Percentiles rank a stretch among this genome's conserved stretches.
Evolutionary conservation across 2,888 invertebrate genomes (phyloP).

Genomic region (Leptinotarsa rubiginosa): DNA sequence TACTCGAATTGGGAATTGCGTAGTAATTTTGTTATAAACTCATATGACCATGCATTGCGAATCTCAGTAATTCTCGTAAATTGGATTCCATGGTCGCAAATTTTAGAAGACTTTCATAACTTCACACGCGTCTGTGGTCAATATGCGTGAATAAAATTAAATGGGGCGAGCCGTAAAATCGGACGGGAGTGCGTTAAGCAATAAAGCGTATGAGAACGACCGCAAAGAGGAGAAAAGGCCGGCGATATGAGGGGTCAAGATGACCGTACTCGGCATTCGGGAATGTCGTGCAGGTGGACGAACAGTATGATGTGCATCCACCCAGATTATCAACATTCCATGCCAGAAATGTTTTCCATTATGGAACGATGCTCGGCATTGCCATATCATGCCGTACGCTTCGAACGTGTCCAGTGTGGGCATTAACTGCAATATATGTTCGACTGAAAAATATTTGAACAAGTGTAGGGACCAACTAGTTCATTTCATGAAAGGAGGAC

Average conservation of each 20-base stretch:
- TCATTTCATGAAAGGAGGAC: not conserved
- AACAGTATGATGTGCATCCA: conserved; percentile 44
- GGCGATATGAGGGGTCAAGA: conserved; percentile 57
- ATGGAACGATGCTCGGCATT: conserved; percentile 57
- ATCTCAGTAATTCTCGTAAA: conserved; percentile 4
- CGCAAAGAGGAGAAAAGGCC: conserved; percentile 41
- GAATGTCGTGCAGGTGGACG: conserved; percentile 57
- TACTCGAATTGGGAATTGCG: too few relatives aligned
- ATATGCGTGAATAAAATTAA: conserved; percentile 50
- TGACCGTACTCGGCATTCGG: conserved; percentile 56
- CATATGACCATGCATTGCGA: too few relatives aligned
- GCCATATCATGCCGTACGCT: conserved; percentile 39
- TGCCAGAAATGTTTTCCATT: conserved; percentile 60
- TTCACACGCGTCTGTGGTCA: conserved; percentile 41
- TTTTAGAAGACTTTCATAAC: conserved; percentile 29
- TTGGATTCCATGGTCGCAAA: conserved; percentile 30
- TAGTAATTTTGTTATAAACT: too few relatives aligned
- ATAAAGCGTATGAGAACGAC: conserved; percentile 52
- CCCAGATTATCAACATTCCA: conserved; percentile 64
- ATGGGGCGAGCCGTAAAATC: conserved; percentile 44
- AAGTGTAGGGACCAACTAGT: not conserved
- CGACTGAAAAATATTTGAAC: not conserved
- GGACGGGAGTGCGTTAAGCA: conserved; percentile 51
- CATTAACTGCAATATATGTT: not conserved
- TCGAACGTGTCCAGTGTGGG: not conserved